Percentiles rank a stretch among this genome's conserved stretches.
Conservation (phyloP, 2,888 invertebrate genomes). For the Pseudeuparius sepicola region DNA sequence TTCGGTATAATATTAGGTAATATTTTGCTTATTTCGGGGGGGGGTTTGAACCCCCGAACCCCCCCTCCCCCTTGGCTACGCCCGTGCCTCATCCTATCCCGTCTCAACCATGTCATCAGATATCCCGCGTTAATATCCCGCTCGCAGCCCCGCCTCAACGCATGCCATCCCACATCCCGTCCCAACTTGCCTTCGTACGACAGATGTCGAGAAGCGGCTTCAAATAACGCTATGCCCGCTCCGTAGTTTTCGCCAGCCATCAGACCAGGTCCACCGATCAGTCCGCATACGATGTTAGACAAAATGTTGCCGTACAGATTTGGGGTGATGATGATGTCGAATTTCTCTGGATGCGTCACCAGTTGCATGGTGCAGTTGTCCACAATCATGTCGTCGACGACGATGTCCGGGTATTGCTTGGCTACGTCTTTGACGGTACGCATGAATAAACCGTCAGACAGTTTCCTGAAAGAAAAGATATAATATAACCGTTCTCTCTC, state of each 20-base stretch:
- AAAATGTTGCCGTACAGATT: slow-evolving; percentile 34
- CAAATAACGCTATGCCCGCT: slow-evolving; percentile 31
- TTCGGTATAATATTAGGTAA: too few species aligned
- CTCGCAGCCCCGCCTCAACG: too few species aligned
- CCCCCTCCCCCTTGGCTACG: too few species aligned
- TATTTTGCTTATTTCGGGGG: too few species aligned
- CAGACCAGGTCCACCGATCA: slow-evolving; percentile 33
- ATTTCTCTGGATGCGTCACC: slow-evolving; percentile 29
- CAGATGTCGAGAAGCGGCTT: slow-evolving; percentile 28
- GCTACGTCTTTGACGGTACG: slow-evolving; percentile 28
- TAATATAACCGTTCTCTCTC: too few species aligned
- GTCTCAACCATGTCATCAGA: too few species aligned
- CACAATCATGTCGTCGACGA: slow-evolving; percentile 29
- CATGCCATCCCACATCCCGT: too few species aligned
- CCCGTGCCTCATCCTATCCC: too few species aligned
- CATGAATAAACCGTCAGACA: slow-evolving; percentile 34
- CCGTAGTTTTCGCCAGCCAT: slow-evolving; percentile 32
- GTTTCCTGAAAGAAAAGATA: slow-evolving; percentile 25
- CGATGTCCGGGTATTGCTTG: slow-evolving; percentile 29
- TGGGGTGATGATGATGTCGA: slow-evolving; percentile 33
- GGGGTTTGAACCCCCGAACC: too few species aligned
- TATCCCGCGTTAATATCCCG: too few species aligned
- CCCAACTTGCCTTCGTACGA: slow-evolving; percentile 22
- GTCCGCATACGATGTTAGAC: slow-evolving; percentile 31
- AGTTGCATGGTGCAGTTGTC: slow-evolving; percentile 33